A percentile compares a stretch with the other conserved stretches of the same genome.
These are phyloP conservation scores for Pandemis cinnamomeana DNA, from an alignment of 2,888 invertebrate species.

Conservation along the genomic window DNA sequence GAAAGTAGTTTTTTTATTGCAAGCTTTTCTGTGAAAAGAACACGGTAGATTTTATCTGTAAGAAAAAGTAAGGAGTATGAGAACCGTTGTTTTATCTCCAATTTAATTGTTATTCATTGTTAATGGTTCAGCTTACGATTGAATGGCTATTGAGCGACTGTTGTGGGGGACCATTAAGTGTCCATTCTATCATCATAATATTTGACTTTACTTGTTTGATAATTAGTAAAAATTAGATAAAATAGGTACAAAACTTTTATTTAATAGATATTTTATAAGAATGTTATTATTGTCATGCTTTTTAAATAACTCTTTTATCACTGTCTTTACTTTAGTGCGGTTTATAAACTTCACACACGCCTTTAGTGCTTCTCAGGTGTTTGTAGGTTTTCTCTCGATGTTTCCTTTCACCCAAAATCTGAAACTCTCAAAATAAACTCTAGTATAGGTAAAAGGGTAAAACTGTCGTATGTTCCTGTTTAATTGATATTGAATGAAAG, in stretches of 20 bases:
- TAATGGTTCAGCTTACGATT: background rate
- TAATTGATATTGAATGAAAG: background rate
- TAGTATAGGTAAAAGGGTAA: too few relatives aligned
- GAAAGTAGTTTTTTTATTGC: background rate
- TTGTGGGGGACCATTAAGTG: background rate
- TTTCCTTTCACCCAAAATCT: too few relatives aligned
- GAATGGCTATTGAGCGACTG: background rate
- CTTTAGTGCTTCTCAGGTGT: too few relatives aligned
- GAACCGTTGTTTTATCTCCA: background rate
- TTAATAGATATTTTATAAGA: too few relatives aligned
- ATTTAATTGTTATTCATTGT: slow-evolving; percentile 1
- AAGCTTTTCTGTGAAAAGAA: too few relatives aligned
- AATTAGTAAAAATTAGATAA: background rate
- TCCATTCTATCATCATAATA: background rate
- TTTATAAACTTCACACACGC: too few relatives aligned
- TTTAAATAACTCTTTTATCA: background rate
- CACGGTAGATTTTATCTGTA: too few relatives aligned
- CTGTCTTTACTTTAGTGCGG: too few relatives aligned
- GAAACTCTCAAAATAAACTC: too few relatives aligned
- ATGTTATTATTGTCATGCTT: background rate
- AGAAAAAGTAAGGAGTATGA: too few relatives aligned
- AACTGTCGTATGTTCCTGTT: background rate
- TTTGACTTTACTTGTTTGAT: background rate
- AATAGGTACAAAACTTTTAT: background rate
- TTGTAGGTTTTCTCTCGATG: too few relatives aligned